Base-by-base conservation (phyloP, 2,797 vertebrate species). In the Lutjanus argentimaculatus region DNA sequence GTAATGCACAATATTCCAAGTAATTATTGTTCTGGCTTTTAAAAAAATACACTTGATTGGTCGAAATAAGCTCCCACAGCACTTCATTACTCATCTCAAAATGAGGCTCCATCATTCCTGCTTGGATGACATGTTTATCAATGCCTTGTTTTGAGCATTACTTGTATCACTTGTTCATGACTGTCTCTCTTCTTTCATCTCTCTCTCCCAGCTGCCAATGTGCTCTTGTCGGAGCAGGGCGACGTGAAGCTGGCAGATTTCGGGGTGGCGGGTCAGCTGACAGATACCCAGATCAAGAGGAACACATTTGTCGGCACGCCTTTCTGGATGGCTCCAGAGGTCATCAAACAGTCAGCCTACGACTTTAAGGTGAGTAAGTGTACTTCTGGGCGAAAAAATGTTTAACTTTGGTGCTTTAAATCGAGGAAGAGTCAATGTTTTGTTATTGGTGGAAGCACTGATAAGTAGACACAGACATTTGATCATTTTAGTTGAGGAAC, bases 241-340 rank as follows among this genome's bases (percentile, higher is more conserved):
- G 98, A 99, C 0, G 99, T 99, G 90, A 99, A 99, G 90, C 95
- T 99, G 91, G 98, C 98, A 1, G 99, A 99, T 92, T 99, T 99
- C 0, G 98, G 99, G 13, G 99, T 99, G 87, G 99, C 99, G 0
- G 99, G 98, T 11, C 98, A 99, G 95, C 92, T 99, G 89, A 99
- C 98, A 0, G 99, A 99, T 69, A 99, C 99, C 0, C 99, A 99
- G 86, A 99, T 99, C 89, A 99, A 99, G 94, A 97, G 99, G 88
- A 99, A 99, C 93, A 99, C 99, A 0, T 99, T 99, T 81, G 98
- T 99, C 3, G 99, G 99, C 17, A 99, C 98, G 1, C 98, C 98
- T 0, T 99, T 99, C 94, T 99, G 98, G 98, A 99, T 99, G 99
- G 99, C 99, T 0, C 99, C 99, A 0, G 99, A 99, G 89, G 99